Percentiles rank a stretch among this genome's conserved stretches.
These are phyloP conservation scores for Uria lomvia DNA, from an alignment of 2,113 vertebrate species.

Conservation along the genomic window DNA sequence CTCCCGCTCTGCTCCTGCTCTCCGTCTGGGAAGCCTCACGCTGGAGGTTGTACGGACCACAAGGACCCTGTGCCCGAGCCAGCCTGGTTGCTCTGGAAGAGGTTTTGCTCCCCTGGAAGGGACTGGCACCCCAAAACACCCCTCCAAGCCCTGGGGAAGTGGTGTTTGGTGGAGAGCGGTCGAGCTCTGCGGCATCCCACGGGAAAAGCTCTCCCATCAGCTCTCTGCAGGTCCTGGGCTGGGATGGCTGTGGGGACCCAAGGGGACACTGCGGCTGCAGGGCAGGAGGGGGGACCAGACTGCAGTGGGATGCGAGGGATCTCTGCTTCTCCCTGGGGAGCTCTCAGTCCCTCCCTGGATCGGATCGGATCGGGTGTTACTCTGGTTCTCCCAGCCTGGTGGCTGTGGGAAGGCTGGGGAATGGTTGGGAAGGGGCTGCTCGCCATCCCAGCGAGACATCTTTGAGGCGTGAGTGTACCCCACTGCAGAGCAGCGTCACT, in stretches of 20 bases:
- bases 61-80: not conserved
- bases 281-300: not conserved
- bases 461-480: not conserved
- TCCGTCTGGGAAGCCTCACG: rapidly evolving
- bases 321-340: not conserved
- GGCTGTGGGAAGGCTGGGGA: not conserved
- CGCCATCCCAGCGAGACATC: rapidly evolving
- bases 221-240: not conserved
- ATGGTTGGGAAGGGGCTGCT: not conserved
- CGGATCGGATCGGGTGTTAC: rapidly evolving
- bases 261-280: not conserved
- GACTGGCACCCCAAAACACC: not conserved
- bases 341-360: not conserved
- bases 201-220: not conserved
- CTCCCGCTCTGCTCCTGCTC: not conserved
- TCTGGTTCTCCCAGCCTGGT: not conserved
- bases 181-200: rapidly evolving
- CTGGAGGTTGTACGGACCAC: not conserved
- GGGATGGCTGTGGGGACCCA: rapidly evolving
- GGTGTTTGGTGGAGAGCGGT: not conserved
- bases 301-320: not conserved
- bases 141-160: not conserved
- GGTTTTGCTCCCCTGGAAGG: not conserved
- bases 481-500: not conserved
- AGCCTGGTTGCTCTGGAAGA: rapidly evolving